These are phyloP conservation scores for Procambarus virginalis DNA, from an alignment of 1,140 invertebrate species.

Conservation along the genomic window DNA sequence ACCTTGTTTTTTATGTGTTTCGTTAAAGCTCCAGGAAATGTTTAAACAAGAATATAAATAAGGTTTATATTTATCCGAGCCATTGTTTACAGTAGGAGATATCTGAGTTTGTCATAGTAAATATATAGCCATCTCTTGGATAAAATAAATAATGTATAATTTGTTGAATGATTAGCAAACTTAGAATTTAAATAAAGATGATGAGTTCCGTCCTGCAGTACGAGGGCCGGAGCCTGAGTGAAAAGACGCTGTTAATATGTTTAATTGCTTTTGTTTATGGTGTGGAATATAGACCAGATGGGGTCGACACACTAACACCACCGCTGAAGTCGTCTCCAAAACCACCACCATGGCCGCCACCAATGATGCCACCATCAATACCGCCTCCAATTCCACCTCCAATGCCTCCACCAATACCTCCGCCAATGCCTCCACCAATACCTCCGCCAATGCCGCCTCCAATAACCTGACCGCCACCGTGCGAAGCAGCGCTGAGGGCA, in stretches of 20 bases:
- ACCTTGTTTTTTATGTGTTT: too few species aligned
- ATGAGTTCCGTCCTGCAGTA: background rate
- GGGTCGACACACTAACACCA: background rate
- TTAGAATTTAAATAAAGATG: too few species aligned
- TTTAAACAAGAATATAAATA: too few species aligned
- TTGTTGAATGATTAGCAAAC: background rate
- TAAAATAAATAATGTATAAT: background rate
- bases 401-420: too few species aligned
- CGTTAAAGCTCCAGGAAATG: too few species aligned
- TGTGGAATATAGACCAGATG: background rate
- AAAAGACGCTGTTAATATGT: background rate
- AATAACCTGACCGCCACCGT: background rate
- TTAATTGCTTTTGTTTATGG: background rate
- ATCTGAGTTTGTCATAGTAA: too few species aligned
- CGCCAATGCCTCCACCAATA: too few species aligned
- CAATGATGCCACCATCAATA: too few species aligned
- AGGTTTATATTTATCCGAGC: too few species aligned
- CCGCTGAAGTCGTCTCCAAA: background rate
- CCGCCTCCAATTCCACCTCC: background rate
- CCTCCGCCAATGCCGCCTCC: background rate
- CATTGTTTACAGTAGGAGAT: too few species aligned
- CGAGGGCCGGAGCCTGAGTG: background rate
- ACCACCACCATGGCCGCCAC: too few species aligned
- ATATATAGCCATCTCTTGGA: too few species aligned
- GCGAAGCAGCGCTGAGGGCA: slow-evolving; percentile 12